phyloP scores from a whole-genome alignment of 2,113 vertebrate species.

The Megaceryle torquata region DNA sequence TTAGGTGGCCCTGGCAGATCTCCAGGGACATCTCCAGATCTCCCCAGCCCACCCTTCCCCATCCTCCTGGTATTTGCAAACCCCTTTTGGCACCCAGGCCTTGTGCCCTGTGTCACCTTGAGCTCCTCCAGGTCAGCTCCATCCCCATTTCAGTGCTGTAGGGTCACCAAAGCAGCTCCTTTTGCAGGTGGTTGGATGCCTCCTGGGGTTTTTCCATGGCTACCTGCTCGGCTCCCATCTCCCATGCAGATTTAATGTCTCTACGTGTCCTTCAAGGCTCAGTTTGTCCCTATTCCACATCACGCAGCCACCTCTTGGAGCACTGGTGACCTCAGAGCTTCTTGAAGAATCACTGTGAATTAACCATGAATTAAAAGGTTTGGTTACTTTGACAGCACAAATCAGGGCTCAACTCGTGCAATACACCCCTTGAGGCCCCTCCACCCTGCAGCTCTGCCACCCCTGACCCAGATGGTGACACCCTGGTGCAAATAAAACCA shows the following conservation, averaged over 20 bases:
- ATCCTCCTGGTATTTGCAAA: background rate
- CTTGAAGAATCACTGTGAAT: rapidly evolving
- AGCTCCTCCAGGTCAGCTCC: background rate
- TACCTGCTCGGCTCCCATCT: background rate
- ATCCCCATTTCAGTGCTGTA: rapidly evolving
- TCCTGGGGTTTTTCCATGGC: rapidly evolving
- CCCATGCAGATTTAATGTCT: rapidly evolving
- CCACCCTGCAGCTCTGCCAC: too few relatives aligned
- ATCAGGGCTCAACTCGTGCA: rapidly evolving
- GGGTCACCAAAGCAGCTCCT: background rate
- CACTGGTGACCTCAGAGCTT: background rate
- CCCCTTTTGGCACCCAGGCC: background rate
- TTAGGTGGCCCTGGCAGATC: background rate
- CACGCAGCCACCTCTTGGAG: background rate
- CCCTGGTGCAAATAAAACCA: too few relatives aligned
- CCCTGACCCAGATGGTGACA: background rate
- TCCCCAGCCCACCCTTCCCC: background rate
- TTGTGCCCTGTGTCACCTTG: rapidly evolving
- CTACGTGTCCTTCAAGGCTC: background rate
- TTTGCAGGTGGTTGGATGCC: rapidly evolving
- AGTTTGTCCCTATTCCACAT: background rate
- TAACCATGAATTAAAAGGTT: background rate
- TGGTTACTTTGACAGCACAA: background rate
- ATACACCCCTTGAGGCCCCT: background rate
- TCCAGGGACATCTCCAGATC: background rate